Conservation (phyloP, 2,797 vertebrate species). For the Danio jaintianensis region DNA sequence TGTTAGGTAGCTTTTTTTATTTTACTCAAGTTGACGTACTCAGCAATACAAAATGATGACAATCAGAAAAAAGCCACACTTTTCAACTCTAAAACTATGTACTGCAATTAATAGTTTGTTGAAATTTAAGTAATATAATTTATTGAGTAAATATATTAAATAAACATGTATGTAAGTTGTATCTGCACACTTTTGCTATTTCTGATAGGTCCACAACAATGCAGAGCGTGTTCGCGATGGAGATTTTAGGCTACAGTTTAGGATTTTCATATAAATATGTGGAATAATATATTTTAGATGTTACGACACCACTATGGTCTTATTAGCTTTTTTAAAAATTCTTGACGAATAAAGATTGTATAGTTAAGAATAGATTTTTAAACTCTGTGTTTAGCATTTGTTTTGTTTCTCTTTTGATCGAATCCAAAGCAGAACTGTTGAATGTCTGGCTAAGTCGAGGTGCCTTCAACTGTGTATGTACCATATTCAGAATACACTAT, state of each 20-base stretch:
- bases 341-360: slow-evolving; percentile 73
- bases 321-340: slow-evolving; percentile 77
- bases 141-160: slow-evolving; percentile 70
- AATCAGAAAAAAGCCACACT: slow-evolving; percentile 63
- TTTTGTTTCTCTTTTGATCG: slow-evolving; percentile 57
- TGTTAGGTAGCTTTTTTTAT: background rate
- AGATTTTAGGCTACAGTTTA: slow-evolving; percentile 67
- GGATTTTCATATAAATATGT: slow-evolving; percentile 79
- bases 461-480: slow-evolving; percentile 75
- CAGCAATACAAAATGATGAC: slow-evolving; percentile 66
- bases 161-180: slow-evolving; percentile 31
- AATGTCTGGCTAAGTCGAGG: slow-evolving; percentile 67
- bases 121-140: slow-evolving; percentile 74
- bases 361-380: slow-evolving; percentile 58
- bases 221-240: slow-evolving; percentile 25
- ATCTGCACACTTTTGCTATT: slow-evolving; percentile 39
- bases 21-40: slow-evolving; percentile 26
- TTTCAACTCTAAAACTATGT: background rate
- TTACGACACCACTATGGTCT: slow-evolving; percentile 83
- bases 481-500: slow-evolving; percentile 68
- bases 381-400: slow-evolving; percentile 49
- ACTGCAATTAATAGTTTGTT: slow-evolving; percentile 52
- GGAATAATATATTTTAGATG: slow-evolving; percentile 83
- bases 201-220: background rate
- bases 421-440: slow-evolving; percentile 57